Base-by-base conservation (phyloP, 2,113 vertebrate species). In the Anser brachyrhynchus region DNA sequence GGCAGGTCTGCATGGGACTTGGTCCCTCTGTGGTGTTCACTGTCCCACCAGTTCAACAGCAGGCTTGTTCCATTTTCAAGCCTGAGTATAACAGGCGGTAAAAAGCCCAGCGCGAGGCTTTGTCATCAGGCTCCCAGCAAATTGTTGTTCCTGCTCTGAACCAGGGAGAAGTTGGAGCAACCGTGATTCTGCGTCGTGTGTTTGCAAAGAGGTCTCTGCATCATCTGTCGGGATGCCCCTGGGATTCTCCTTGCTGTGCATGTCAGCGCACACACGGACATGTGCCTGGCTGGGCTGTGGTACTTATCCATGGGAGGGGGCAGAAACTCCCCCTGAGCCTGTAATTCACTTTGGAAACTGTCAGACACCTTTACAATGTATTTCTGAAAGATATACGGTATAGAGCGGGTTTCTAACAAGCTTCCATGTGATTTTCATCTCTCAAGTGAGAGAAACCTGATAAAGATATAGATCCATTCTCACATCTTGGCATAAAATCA, bases 391-490 rank as follows among this genome's bases (percentile, higher is more conserved):
- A 95, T 94, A 91, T 74, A 95, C 85, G 71, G 59, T 92, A 93
- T 74, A 92, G 66, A 96, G 26, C 1, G 4, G 79, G 96, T 97
- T 97, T 96, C 96, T 97, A 97, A 97, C 96, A 96, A 94, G 94
- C 95, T 92, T 97, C 96, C 93, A 81, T 96, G 96, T 93, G 96
- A 96, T 97, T 97, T 97, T 97, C 95, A 96, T 97, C 95, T 97
- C 95, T 93, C 0, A 25, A 93, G 96, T 97, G 96, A 95, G 88
- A 96, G 86, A 96, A 97, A 97, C 93, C 86, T 97, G 95, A 97
- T 97, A 97, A 97, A 97, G 97, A 96, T 96, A 97, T 96, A 97
- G 95, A 97, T 97, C 94, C 86, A 82, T 97, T 96, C 91, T 97
- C 92, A 92, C 86, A 92, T 94, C 85, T 88, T 95, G 95, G 97